Base-by-base conservation (phyloP, 2,113 vertebrate genomes). In the Calyptomena viridis region DNA sequence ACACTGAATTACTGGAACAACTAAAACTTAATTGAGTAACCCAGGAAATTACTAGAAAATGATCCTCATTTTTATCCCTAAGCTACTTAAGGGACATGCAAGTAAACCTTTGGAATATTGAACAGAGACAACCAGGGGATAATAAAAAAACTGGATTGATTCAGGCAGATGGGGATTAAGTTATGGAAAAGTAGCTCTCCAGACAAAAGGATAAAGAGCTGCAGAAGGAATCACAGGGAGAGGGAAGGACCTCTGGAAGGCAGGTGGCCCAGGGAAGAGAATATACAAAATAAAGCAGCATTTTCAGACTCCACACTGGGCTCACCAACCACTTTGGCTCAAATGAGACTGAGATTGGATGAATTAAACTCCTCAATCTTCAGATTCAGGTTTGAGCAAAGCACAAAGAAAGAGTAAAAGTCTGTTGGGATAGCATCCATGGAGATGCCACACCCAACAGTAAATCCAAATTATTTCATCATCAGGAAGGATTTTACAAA, bases 1-100 rank as follows among this genome's bases (percentile, higher is more conserved):
- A 8, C 52, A 30, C 60, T 28, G 75, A 92, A 49, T 40, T 58
- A 83, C 87, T 67, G 87, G 11, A 66, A 37, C 40, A 35, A n/a
- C 56, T 35, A 14, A 8, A 58, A 81, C 82, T 72, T 85, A 77
- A 85, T 74, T 60, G 87, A 68, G 84, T 62, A 94, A 78, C 78
- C 78, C 78, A 42, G 78, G 78, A 95, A 94, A 86, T 87, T 30
- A 91, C 59, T 31, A 20, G 85, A 21, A 89, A 85, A 88, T 86
- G 30, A 87, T 75, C 89, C 47, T 56, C 7, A 13, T 73, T 92
- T 85, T 84, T 73, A 42, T 69, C 53, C 5, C 20, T 64, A 40
- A 73, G 72, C 72, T 78, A 27, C 77, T 78, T 72, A 76, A 87
- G 59, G 81, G 52, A 28, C 53, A 18, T 1, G 37, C 25, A 50